Evolutionary conservation across 2,888 invertebrate species (phyloP).

Genomic region (Actias luna): DNA sequence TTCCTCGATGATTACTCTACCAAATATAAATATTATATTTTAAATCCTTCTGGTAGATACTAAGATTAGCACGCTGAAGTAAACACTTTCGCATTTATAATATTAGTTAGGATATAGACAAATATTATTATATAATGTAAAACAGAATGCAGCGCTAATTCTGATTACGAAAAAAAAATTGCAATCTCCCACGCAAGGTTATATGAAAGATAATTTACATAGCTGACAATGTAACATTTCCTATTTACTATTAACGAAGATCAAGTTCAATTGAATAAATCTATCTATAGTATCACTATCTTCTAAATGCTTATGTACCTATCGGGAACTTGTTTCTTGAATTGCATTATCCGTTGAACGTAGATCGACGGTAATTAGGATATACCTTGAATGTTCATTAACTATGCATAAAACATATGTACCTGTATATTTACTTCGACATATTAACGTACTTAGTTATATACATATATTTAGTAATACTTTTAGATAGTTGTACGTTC

Average conservation of each 20-base stretch:
- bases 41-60: too few relatives aligned
- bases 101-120: too few relatives aligned
- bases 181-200: background rate
- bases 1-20: too few relatives aligned
- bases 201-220: background rate
- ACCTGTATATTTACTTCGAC: conserved; percentile 8
- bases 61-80: too few relatives aligned
- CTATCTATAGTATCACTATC: conserved; percentile 12
- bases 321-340: conserved; percentile 57
- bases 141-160: background rate
- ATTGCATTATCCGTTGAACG: conserved; percentile 46
- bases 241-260: background rate
- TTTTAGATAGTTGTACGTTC: background rate
- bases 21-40: too few relatives aligned
- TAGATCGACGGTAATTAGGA: conserved; percentile 59
- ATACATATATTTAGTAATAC: background rate
- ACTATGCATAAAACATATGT: conserved; percentile 33
- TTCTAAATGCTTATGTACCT: conserved; percentile 25
- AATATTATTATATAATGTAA: background rate
- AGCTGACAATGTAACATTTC: background rate
- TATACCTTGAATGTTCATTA: conserved; percentile 59
- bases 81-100: too few relatives aligned
- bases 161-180: background rate
- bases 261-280: background rate
- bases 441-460: conserved; percentile 7